These are phyloP conservation scores for Pristionchus pacificus DNA, from an alignment of 1,140 invertebrate species.

Conservation along the genomic window DNA sequence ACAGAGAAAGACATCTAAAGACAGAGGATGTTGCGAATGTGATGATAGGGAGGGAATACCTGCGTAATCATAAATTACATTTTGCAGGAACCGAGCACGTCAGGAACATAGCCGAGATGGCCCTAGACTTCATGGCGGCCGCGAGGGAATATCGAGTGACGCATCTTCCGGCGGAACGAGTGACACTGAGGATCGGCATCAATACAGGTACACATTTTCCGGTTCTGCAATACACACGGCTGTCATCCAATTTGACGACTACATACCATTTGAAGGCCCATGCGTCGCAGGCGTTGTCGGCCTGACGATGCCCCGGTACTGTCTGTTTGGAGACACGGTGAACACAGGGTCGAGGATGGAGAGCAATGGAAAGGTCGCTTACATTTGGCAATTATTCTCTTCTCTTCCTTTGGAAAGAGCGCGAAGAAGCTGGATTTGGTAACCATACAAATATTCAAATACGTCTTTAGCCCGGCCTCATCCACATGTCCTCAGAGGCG, in stretches of 20 bases:
- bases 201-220: conserved; percentile 59
- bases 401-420: no score
- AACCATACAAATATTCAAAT: no score
- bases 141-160: conserved; percentile 28
- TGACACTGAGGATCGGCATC: conserved; percentile 69
- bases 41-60: conserved; percentile 17
- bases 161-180: conserved; percentile 70
- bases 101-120: conserved; percentile 62
- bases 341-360: conserved; percentile 89
- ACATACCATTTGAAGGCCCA: no score
- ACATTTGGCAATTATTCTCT: no score
- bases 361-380: conserved; percentile 59
- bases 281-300: conserved; percentile 59
- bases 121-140: conserved; percentile 22
- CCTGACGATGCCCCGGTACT: conserved; percentile 60
- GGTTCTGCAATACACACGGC: no score
- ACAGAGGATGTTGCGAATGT: conserved; percentile 21
- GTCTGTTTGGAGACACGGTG: conserved; percentile 80
- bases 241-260: no score
- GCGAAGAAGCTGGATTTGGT: no score
- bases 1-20: no score
- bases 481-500: no score
- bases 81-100: conserved; percentile 63
- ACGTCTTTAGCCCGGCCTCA: no score
- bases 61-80: no score